A percentile compares a stretch with the other conserved stretches of the same genome.
phyloP scores from a whole-genome alignment of 1,140 invertebrate genomes.

The Trichonephila clavipes region DNA sequence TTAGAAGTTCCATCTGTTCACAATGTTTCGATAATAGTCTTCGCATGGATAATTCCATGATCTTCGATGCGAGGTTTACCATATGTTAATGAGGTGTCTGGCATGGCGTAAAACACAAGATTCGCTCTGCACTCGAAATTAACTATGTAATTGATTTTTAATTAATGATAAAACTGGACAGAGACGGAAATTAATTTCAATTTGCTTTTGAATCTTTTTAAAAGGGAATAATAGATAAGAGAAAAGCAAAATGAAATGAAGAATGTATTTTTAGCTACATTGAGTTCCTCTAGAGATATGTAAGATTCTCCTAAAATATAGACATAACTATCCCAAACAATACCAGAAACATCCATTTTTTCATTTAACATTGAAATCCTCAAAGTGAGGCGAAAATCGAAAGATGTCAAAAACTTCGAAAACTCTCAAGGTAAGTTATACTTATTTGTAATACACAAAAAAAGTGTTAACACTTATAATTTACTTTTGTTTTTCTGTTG shows the following conservation, averaged over 20 bases:
- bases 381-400: no score
- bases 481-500: no score
- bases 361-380: no score
- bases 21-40: conserved; percentile 14
- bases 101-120: background rate
- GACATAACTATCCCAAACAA: no score
- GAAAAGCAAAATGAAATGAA: background rate
- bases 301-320: no score
- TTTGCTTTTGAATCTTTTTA: background rate
- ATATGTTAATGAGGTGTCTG: background rate
- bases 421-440: no score
- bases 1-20: conserved; percentile 18
- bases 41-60: background rate
- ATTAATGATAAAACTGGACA: background rate
- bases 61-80: background rate
- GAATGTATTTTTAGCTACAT: no score
- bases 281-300: no score
- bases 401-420: no score
- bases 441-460: no score
- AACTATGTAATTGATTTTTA: background rate
- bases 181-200: background rate
- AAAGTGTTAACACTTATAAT: no score
- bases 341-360: no score
- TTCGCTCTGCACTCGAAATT: background rate
- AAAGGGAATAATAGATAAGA: background rate